Base-by-base conservation (phyloP, 2,888 invertebrate species). In the Synergus gifuensis region DNA sequence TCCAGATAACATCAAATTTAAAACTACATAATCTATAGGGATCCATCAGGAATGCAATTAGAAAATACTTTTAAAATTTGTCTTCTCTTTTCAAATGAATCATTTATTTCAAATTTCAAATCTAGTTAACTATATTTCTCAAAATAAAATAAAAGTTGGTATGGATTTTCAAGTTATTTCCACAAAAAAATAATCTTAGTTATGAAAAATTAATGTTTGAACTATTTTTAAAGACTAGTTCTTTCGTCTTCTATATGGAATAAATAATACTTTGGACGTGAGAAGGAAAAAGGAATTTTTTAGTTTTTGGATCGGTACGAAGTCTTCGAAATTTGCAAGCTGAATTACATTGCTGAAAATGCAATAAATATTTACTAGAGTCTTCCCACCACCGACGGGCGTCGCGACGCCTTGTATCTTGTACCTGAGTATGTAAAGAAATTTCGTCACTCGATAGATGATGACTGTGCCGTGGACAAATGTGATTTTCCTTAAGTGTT, bases 381-480 rank as follows among this genome's bases (percentile, higher is more conserved):
- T 89, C 88, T 36, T 85, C 86, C 89, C 91, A 89, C 87, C 89
- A 88, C 16, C 86, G 86, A 40, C 88, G 86, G 0, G 83, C 86
- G 79, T 89, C 90, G 7, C 79, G 83, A 44, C 87, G 86, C 9
- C 82, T 84, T 2, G 86, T 84, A 78, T 87, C 85, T 42, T 84
- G 82, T 83, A 90, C 86, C 87, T 88, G 88, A 66, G 78, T 67
- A 46, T 78, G 84, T 64, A 85, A 44, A 11, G 78, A 67, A n/a
- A 76, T 81, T 42, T 89, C 86, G 18, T 87, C 83, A 49, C 84
- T 84, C 3, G 78, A 82, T 4, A 86, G 58, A 36, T 85, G 88
- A 28, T 87, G 86, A 63, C 79, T 82, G 58, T 90, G 88, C 12
- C 88, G 86, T 1, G 89, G 87, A 82, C 91, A 92, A 5, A 82